Conservation (phyloP, 2,797 vertebrate species). For the Oceanodroma leucorhoa region DNA sequence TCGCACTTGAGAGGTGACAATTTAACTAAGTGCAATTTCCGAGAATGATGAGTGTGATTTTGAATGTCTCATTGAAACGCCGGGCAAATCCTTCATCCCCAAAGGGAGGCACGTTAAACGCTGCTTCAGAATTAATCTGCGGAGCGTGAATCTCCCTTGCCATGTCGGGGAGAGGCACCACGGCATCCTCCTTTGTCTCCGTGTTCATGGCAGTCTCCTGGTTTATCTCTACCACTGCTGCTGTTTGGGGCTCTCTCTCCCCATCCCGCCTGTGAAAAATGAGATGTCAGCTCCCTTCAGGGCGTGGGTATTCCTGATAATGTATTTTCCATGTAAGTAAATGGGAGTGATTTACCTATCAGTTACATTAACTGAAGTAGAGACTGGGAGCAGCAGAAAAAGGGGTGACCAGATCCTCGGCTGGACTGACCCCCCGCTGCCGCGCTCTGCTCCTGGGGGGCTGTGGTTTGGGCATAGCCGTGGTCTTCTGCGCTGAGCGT, state of each 20-base stretch:
- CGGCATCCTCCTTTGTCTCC: background rate
- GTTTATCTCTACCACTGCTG: conserved; percentile 2
- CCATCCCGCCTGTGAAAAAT: background rate
- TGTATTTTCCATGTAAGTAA: background rate
- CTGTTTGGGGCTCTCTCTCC: background rate
- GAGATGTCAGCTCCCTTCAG: background rate
- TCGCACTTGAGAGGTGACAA: background rate
- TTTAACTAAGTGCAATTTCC: background rate
- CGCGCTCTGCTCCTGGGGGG: background rate
- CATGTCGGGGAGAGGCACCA: background rate
- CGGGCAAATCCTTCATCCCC: conserved; percentile 27
- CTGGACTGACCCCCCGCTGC: background rate
- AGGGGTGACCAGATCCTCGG: background rate
- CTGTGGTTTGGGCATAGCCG: background rate
- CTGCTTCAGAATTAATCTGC: conserved; percentile 34
- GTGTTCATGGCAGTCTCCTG: background rate
- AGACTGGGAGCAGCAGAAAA: background rate
- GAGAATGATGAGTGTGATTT: conserved; percentile 18
- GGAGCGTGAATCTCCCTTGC: background rate
- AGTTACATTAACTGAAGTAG: background rate
- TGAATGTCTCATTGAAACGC: conserved; percentile 28
- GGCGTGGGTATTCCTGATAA: background rate
- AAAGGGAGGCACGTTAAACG: conserved; percentile 13
- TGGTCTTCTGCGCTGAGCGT: background rate
- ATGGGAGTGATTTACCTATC: background rate